Evolutionary conservation across 2,888 invertebrate species (phyloP).

Genomic region (Fabriciana adippe): DNA sequence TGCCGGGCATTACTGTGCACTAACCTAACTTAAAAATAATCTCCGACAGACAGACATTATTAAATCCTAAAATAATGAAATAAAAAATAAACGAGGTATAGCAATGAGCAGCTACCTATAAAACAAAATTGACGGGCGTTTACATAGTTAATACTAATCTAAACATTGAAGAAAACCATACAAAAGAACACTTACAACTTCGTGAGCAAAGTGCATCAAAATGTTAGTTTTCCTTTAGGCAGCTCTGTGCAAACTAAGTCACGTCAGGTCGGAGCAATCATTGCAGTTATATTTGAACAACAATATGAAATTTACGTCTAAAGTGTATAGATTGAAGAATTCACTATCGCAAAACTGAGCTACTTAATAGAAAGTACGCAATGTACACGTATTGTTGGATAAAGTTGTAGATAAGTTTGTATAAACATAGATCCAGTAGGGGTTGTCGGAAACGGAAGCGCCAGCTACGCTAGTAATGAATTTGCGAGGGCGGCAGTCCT

Average conservation of each 20-base stretch:
- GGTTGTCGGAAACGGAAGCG: slow-evolving; percentile 74
- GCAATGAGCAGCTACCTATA: slow-evolving; percentile 2
- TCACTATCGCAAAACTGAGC: neutral
- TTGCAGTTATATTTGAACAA: slow-evolving; percentile 33
- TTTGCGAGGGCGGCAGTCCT: slow-evolving; percentile 76
- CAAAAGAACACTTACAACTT: slow-evolving; percentile 43
- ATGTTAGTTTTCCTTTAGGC: slow-evolving; percentile 75
- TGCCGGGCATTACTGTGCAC: too few species aligned
- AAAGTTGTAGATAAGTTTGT: slow-evolving; percentile 19
- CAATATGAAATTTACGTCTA: neutral
- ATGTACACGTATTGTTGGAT: slow-evolving; percentile 39
- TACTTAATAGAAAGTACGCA: slow-evolving; percentile 40
- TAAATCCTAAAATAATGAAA: neutral
- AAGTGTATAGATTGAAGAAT: slow-evolving; percentile 36
- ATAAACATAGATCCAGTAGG: slow-evolving; percentile 39
- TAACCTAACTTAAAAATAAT: too few species aligned
- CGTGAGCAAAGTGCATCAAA: slow-evolving; percentile 56
- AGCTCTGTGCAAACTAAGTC: slow-evolving; percentile 71
- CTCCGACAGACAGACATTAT: neutral
- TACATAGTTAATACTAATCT: slow-evolving; percentile 37
- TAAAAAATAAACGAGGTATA: neutral
- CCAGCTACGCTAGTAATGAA: slow-evolving; percentile 76
- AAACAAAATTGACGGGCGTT: slow-evolving; percentile 17
- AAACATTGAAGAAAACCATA: slow-evolving; percentile 37
- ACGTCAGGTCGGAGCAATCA: slow-evolving; percentile 69